These are phyloP conservation scores for Petromus typicus DNA, from an alignment of 2,113 vertebrate species.

Conservation along the genomic window DNA sequence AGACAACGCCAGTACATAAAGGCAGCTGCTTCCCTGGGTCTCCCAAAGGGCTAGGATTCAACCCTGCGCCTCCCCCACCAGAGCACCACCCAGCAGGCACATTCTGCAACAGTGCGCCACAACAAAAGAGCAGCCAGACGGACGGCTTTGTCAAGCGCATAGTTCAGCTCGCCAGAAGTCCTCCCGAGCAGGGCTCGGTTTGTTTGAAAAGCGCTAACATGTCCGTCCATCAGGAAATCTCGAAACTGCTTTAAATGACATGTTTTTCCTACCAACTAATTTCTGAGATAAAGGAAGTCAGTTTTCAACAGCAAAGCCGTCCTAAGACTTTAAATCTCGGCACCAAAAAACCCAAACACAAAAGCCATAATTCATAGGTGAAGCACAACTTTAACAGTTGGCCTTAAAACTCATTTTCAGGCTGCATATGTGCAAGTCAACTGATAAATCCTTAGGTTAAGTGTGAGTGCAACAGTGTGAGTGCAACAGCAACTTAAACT, in stretches of 20 bases:
- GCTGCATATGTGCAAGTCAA: neutral
- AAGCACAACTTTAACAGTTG: constrained; percentile 53
- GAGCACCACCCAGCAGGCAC: constrained; percentile 63
- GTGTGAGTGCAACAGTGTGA: too few relatives aligned
- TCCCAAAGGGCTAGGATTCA: constrained; percentile 16
- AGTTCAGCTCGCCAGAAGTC: constrained; percentile 63
- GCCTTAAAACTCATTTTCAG: constrained; percentile 48
- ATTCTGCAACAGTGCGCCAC: constrained; percentile 73
- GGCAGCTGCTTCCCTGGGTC: constrained; percentile 26
- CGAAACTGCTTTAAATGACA: constrained; percentile 60
- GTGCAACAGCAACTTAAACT: too few relatives aligned
- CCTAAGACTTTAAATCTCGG: constrained; percentile 45
- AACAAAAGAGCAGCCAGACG: constrained; percentile 50
- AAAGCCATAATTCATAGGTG: constrained; percentile 6
- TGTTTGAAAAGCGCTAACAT: constrained; percentile 50
- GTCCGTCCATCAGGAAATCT: constrained; percentile 67
- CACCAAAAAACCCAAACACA: constrained; percentile 43
- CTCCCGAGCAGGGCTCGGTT: constrained; percentile 54
- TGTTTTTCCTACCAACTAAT: constrained; percentile 67
- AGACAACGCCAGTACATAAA: neutral
- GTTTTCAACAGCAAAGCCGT: constrained; percentile 68
- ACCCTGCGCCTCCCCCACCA: neutral
- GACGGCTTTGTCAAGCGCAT: constrained; percentile 71
- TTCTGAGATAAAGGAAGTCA: constrained; percentile 72
- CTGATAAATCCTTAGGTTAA: too few relatives aligned